Evolutionary conservation across 2,113 vertebrate species (phyloP).

Genomic region (Sphaerodactylus townsendi): DNA sequence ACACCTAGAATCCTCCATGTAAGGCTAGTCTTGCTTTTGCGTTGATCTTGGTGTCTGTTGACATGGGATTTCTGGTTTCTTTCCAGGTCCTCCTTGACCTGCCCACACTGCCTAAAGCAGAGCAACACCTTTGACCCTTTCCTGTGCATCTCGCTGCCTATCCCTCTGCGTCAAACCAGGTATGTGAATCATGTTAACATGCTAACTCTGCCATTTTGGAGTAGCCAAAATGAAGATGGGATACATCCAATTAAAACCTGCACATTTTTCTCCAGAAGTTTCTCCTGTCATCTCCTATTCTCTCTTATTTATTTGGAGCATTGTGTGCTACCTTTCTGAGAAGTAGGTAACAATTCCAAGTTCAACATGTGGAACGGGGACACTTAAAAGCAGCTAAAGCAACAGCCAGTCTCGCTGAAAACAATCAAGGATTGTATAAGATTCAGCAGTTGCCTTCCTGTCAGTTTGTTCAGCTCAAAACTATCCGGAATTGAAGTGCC

Average conservation of each 20-base stretch:
- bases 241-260: neutral
- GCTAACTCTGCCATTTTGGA: neutral
- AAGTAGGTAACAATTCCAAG: too few species aligned
- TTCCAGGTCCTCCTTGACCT: constrained; percentile 91
- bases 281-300: too few species aligned
- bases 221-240: too few species aligned
- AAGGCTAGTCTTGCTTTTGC: neutral
- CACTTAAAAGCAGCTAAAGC: too few species aligned
- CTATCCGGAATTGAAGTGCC: too few species aligned
- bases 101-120: constrained; percentile 94
- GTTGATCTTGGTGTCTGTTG: neutral
- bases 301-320: too few species aligned
- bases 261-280: neutral
- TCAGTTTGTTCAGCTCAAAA: too few species aligned
- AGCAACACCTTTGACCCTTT: constrained; percentile 98
- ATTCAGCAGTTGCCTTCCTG: too few species aligned
- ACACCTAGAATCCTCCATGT: neutral
- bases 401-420: too few species aligned
- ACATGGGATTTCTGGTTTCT: neutral
- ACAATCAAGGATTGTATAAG: too few species aligned
- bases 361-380: too few species aligned
- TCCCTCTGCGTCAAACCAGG: constrained; percentile 93
- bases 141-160: constrained; percentile 91
- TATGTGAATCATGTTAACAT: constrained; percentile 46
- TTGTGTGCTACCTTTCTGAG: too few species aligned